phyloP scores from a whole-genome alignment of 1,140 invertebrate species.

The Polypedilum vanderplanki region DNA sequence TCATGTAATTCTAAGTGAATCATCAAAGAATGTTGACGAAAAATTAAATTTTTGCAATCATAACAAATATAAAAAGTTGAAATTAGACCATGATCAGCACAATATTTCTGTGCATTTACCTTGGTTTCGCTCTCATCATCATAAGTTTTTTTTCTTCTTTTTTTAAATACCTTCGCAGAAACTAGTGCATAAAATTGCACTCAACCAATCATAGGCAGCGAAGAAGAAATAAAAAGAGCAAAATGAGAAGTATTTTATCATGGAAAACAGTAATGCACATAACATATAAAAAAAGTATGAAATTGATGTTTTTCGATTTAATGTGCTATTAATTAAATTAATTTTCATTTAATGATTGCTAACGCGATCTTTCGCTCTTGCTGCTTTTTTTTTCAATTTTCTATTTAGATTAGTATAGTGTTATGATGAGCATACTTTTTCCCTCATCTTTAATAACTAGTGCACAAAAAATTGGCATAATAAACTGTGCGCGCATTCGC shows the following conservation, averaged over 20 bases:
- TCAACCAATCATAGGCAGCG: not conserved
- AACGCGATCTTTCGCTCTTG: not conserved
- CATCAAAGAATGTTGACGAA: too few relatives aligned
- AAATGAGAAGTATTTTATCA: too few relatives aligned
- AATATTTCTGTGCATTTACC: not conserved
- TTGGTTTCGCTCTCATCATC: not conserved
- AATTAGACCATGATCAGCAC: not conserved
- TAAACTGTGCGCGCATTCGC: too few relatives aligned
- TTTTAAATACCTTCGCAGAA: not conserved
- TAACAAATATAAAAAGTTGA: too few relatives aligned
- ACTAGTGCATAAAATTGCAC: constrained; percentile 17
- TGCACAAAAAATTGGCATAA: constrained; percentile 3
- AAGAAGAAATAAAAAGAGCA: too few relatives aligned
- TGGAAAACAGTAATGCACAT: not conserved
- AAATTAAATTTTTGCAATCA: too few relatives aligned
- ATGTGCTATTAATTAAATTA: constrained; percentile 27
- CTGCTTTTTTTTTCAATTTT: not conserved
- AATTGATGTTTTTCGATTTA: constrained; percentile 24
- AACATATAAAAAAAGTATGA: not conserved
- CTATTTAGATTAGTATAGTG: not conserved
- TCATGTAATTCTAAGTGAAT: too few relatives aligned
- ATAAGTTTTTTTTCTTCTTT: not conserved
- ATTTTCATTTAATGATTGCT: not conserved
- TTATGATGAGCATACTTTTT: not conserved
- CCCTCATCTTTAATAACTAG: not conserved